Percentiles rank a stretch among this genome's conserved stretches.
Conservation (phyloP, 2,113 vertebrate species). For the Dromiciops gliroides region DNA sequence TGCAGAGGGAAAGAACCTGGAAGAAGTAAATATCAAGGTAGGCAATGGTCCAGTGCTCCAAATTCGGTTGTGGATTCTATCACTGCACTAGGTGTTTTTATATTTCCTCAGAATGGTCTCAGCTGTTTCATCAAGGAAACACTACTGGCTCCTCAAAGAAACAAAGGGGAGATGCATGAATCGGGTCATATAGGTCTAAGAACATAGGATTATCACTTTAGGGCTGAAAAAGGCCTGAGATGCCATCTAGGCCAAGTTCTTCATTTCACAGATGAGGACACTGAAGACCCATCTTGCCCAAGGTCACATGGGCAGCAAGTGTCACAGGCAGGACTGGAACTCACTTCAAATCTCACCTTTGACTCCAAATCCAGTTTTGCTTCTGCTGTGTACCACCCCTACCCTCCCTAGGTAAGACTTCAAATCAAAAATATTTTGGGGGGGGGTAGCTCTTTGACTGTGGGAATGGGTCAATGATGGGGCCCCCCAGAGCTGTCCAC, state of each 20-base stretch:
- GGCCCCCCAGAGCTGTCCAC: conserved; percentile 50
- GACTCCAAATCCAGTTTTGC: neutral
- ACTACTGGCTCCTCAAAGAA: too few species aligned
- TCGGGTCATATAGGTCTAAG: conserved; percentile 53
- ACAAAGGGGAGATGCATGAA: too few species aligned
- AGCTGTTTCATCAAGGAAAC: too few species aligned
- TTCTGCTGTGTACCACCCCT: neutral
- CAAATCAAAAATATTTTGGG: neutral
- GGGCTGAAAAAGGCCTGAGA: neutral
- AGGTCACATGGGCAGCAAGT: neutral
- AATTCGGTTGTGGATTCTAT: neutral
- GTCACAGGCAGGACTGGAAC: neutral
- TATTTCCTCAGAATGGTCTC: conserved; percentile 29
- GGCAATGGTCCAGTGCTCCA: too few species aligned
- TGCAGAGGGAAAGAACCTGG: neutral
- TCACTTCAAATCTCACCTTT: neutral
- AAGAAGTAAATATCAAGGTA: neutral
- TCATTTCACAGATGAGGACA: neutral
- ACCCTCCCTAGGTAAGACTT: neutral
- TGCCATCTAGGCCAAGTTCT: neutral
- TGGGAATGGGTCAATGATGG: neutral
- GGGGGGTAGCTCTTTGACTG: neutral
- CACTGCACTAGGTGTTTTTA: too few species aligned
- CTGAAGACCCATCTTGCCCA: neutral
- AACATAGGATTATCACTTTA: neutral